phyloP scores from a whole-genome alignment of 2,113 vertebrate species.

The Limanda limanda region DNA sequence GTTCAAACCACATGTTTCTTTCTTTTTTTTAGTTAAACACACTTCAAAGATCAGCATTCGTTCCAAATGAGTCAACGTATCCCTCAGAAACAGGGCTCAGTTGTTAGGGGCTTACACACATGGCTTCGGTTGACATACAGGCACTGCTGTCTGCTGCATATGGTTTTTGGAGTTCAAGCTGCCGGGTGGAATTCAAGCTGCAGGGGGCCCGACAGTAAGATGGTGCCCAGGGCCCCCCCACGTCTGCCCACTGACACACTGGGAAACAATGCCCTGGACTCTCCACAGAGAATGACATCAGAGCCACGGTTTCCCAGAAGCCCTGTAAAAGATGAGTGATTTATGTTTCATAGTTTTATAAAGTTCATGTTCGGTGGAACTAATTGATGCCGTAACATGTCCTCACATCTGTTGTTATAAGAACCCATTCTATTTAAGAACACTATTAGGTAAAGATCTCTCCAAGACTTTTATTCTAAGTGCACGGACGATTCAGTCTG shows the following conservation, averaged over 20 bases:
- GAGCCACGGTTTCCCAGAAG: constrained; percentile 25
- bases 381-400: not conserved
- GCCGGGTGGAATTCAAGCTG: constrained; percentile 30
- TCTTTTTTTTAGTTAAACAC: not conserved
- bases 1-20: not conserved
- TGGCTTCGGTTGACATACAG: constrained; percentile 19
- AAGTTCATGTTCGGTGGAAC: not conserved
- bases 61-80: constrained; percentile 16
- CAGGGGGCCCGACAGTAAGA: constrained; percentile 29
- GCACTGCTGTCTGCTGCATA: not conserved
- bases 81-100: constrained; percentile 20
- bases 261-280: constrained; percentile 33
- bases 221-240: not conserved
- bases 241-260: constrained; percentile 31
- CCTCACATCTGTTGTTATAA: not conserved
- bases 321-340: constrained; percentile 17
- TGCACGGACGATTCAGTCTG: constrained; percentile 4
- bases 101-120: constrained; percentile 21
- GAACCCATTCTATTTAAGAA: not conserved
- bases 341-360: constrained; percentile 24
- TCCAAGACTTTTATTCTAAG: constrained; percentile 14
- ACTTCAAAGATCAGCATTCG: not conserved
- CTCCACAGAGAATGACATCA: constrained; percentile 52
- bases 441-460: not conserved
- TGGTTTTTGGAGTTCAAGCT: constrained; percentile 27